Evolutionary conservation across 2,888 invertebrate species (phyloP).

Genomic region (Chloroclystis v-ata): DNA sequence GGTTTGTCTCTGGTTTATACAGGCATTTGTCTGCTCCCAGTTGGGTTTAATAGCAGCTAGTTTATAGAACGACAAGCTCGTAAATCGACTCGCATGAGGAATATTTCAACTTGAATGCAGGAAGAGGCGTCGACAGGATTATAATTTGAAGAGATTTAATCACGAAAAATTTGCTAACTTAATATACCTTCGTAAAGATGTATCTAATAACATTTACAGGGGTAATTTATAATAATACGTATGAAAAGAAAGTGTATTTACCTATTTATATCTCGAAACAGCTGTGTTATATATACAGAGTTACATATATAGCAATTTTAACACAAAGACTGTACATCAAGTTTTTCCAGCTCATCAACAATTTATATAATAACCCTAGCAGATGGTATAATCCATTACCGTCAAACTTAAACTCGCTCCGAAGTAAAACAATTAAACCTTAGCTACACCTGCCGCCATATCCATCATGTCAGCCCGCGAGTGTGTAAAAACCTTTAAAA

Average conservation of each 20-base stretch:
- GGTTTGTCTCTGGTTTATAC: not conserved
- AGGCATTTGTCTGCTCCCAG: not conserved
- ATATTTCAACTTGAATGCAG: not conserved
- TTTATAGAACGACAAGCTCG: slow-evolving; percentile 1
- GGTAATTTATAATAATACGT: too few relatives aligned
- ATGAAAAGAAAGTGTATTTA: too few relatives aligned
- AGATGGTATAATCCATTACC: slow-evolving; percentile 20
- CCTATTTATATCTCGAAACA: too few relatives aligned
- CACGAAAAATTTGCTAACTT: too few relatives aligned
- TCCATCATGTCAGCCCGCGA: slow-evolving; percentile 31
- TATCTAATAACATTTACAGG: too few relatives aligned
- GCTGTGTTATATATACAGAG: too few relatives aligned
- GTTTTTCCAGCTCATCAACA: not conserved
- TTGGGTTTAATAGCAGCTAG: slow-evolving; percentile 4
- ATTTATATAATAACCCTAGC: slow-evolving; percentile 14
- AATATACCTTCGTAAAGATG: too few relatives aligned
- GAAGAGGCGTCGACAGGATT: not conserved
- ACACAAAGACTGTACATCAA: not conserved
- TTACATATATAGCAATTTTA: slow-evolving; percentile 8
- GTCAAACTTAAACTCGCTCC: slow-evolving; percentile 10
- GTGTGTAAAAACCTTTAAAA: slow-evolving; percentile 30
- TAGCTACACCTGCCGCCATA: slow-evolving; percentile 40
- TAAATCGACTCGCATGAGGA: not conserved
- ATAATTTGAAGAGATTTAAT: too few relatives aligned
- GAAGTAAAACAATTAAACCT: slow-evolving; percentile 30